These are phyloP conservation scores for Saiga tatarica DNA, from an alignment of 2,113 vertebrate species.

Conservation along the genomic window DNA sequence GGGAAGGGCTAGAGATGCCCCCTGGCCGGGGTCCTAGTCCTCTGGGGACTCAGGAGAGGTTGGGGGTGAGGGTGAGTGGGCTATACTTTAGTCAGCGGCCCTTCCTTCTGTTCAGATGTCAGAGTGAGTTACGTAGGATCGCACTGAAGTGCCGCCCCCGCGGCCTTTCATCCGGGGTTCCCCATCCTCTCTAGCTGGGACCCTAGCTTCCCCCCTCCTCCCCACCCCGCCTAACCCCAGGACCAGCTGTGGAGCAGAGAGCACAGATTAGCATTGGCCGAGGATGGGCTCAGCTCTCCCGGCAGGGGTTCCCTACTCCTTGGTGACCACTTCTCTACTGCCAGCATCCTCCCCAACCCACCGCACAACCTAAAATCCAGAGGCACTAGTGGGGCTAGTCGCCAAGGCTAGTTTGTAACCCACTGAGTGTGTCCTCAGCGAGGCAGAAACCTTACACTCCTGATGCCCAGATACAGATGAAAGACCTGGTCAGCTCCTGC, in stretches of 20 bases:
- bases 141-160: background rate
- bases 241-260: background rate
- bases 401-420: background rate
- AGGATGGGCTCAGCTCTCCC: background rate
- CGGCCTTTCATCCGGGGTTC: conserved; percentile 23
- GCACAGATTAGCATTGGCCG: background rate
- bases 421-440: background rate
- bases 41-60: background rate
- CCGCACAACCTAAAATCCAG: background rate
- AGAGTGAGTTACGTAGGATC: conserved; percentile 55
- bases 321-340: background rate
- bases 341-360: background rate
- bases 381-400: background rate
- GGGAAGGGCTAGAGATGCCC: background rate
- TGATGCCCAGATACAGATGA: background rate
- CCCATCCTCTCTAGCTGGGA: background rate
- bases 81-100: conserved; percentile 1
- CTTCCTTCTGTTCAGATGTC: conserved; percentile 61
- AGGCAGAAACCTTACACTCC: background rate
- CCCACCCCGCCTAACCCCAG: accelerated
- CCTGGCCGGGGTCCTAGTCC: background rate
- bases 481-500: background rate
- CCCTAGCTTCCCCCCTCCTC: background rate
- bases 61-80: background rate
- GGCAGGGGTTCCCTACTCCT: background rate